Percentiles rank a stretch among this genome's conserved stretches.
These are phyloP conservation scores for Phylloscopus trochilus DNA, from an alignment of 2,113 vertebrate genomes.

Conservation along the genomic window DNA sequence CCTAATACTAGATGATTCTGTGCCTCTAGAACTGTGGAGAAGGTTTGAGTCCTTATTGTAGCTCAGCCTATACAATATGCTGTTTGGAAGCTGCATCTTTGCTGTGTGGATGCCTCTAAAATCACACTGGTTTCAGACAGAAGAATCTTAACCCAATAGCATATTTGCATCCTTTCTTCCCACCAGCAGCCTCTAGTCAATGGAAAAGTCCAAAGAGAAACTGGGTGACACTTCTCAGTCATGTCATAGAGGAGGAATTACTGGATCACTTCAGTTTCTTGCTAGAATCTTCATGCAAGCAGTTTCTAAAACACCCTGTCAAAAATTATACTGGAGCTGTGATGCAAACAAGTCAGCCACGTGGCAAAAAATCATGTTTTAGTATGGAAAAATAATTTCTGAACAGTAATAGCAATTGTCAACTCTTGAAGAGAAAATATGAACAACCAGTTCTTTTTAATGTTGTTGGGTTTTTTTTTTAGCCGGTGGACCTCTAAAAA, in stretches of 20 bases:
- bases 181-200: neutral
- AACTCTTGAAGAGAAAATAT: neutral
- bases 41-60: neutral
- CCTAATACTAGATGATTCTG: neutral
- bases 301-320: neutral
- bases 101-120: neutral
- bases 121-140: neutral
- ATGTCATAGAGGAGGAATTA: neutral
- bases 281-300: neutral
- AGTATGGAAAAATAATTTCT: neutral
- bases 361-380: fast-evolving
- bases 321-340: neutral
- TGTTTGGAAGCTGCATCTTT: neutral
- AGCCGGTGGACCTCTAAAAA: neutral
- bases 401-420: neutral
- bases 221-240: neutral
- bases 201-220: neutral
- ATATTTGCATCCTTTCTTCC: neutral
- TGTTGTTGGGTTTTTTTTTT: fast-evolving
- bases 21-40: neutral
- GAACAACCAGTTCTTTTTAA: neutral
- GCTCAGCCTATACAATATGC: neutral
- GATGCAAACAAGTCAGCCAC: neutral
- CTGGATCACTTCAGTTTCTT: neutral
- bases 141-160: neutral